phyloP scores from a whole-genome alignment of 2,888 invertebrate species.

The Drosophila nr. perissopoda region DNA sequence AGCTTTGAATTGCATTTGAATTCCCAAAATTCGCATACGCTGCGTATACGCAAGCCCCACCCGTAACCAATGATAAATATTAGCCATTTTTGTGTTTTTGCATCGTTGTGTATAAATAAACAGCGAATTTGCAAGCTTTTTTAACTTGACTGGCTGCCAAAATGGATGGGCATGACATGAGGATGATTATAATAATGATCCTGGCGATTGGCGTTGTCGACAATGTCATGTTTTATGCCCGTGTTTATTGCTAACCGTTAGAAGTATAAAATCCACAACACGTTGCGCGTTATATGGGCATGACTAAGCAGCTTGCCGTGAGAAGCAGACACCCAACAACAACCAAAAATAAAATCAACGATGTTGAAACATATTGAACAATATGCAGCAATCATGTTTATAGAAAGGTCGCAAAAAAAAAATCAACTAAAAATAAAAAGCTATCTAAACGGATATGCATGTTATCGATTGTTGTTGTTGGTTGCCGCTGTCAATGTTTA shows the following conservation, averaged over 20 bases:
- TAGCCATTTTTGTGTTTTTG: conserved; percentile 8
- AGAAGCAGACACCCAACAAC: conserved; percentile 17
- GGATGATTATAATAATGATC: conserved; percentile 39
- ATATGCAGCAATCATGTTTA: conserved; percentile 43
- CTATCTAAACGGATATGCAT: conserved; percentile 46
- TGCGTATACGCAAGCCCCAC: conserved; percentile 31
- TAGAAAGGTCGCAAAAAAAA: conserved; percentile 18
- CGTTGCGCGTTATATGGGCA: conserved; percentile 57
- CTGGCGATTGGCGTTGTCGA: conserved; percentile 4
- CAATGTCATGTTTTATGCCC: conserved; percentile 32
- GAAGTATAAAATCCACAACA: conserved; percentile 46
- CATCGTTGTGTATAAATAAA: conserved; percentile 17
- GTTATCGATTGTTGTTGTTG: conserved; percentile 46
- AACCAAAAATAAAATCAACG: conserved; percentile 44
- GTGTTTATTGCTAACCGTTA: conserved; percentile 67
- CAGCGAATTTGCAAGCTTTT: conserved; percentile 40
- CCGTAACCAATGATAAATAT: conserved; percentile 1
- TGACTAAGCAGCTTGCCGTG: conserved; percentile 64
- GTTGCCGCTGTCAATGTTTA: conserved; percentile 28
- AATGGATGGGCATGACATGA: conserved; percentile 24
- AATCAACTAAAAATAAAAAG: conserved; percentile 10
- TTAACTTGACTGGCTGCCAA: conserved; percentile 47
- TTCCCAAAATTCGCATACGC: conserved; percentile 1
- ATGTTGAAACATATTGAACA: conserved; percentile 62
- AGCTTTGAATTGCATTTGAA: conserved; percentile 8